Evolutionary conservation across 1,140 invertebrate genomes (phyloP), one percentile per base, ranked within the genome.

Genomic region (Euura saliciscinereae): DNA sequence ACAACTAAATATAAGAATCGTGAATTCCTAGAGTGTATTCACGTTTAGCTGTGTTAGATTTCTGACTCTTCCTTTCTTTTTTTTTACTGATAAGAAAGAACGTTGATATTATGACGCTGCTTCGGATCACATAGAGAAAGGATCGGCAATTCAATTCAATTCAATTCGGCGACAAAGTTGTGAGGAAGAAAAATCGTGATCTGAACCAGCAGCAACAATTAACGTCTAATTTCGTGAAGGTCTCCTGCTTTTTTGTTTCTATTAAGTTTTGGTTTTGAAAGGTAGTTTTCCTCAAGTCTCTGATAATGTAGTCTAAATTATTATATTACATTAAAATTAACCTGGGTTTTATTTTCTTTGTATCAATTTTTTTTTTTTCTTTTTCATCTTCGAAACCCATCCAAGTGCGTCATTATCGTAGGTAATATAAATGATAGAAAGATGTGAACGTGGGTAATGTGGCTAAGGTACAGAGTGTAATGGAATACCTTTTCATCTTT

Each of bases 401-500:
- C 75, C 43, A 74, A 78, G 73, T 79, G 75, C 79, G 77, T 79
- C 72, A 72, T 65, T 28, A 28, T 28, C 69, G 73, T 77, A 76
- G 75, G 78, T 79, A 78, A 80, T 78, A 80, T 72, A 82, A 82
- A 82, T 82, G 78, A 82, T 81, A 80, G 77, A 83, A 80, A 77
- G 76, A 74, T 77, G 79, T 76, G 78, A 84, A 81, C 82, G 77
- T 83, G 80, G 28, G 79, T 82, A 82, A 78, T 84, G 79, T 84
- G 81, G 80, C 80, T 79, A 79, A 84, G 84, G 80, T 83, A 86
- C 85, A 85, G 82, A 87, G 82, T 77, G 73, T 80, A 84, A 84
- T 83, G 81, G 80, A 84, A 86, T 87, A 87, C 86, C 86, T 87
- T 86, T 83, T 28, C 28, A 80, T 69, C 77, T 83, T 79, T 82